A percentile compares a stretch with the other conserved stretches of the same genome.
Evolutionary conservation across 1,140 invertebrate genomes (phyloP).

Genomic region (Formica selysi): DNA sequence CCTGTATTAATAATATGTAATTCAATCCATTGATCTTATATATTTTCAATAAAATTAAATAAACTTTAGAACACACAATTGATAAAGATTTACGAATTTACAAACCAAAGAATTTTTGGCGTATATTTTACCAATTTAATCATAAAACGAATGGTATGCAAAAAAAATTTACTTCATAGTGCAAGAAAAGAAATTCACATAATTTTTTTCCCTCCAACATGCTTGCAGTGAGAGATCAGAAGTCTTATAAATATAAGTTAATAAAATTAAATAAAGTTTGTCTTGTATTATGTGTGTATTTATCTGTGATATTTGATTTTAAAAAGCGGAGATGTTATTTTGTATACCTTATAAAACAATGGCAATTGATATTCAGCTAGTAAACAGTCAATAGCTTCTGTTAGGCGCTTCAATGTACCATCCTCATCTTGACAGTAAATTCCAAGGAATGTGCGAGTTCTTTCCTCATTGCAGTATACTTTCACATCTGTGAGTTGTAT

Average conservation of each 20-base stretch:
- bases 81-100: neutral
- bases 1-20: too few relatives aligned
- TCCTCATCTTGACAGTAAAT: slow-evolving; percentile 87
- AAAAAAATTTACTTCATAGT: neutral
- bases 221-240: neutral
- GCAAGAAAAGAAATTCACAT: neutral
- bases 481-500: slow-evolving; percentile 88
- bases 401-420: slow-evolving; percentile 86
- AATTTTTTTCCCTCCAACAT: neutral
- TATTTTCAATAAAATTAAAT: slow-evolving; percentile 18
- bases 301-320: neutral
- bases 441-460: slow-evolving; percentile 91
- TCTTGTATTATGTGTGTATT: slow-evolving; percentile 12
- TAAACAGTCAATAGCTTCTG: slow-evolving; percentile 87
- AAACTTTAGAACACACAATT: neutral
- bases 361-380: slow-evolving; percentile 90
- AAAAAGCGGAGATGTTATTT: neutral
- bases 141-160: neutral
- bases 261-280: neutral
- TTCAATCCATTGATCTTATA: too few relatives aligned
- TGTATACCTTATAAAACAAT: slow-evolving; percentile 88
- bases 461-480: slow-evolving; percentile 91
- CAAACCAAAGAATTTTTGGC: neutral
- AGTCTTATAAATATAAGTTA: neutral
- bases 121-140: neutral